These are phyloP conservation scores for Necrosyrtes monachus DNA, from an alignment of 2,797 vertebrate species.

Conservation along the genomic window DNA sequence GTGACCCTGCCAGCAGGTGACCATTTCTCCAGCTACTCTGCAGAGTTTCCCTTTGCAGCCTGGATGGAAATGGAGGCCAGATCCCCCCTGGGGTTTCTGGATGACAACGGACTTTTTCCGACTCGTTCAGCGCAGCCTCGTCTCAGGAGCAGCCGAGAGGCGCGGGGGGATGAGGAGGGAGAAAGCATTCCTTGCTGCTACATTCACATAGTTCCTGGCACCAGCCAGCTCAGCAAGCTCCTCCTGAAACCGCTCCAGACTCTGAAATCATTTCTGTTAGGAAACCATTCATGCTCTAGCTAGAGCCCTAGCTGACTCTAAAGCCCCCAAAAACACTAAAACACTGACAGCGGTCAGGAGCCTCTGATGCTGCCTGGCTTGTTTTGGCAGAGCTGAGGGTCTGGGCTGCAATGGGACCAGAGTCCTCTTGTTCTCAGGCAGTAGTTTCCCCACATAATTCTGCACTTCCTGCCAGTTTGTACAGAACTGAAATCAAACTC, in stretches of 20 bases:
- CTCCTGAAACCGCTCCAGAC: conserved; percentile 57
- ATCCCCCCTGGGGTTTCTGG: neutral
- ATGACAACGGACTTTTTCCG: neutral
- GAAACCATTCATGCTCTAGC: conserved; percentile 51
- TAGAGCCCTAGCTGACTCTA: conserved; percentile 13
- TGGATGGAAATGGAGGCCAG: neutral
- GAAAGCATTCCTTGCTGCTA: conserved; percentile 58
- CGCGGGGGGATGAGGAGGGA: neutral
- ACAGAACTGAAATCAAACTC: neutral
- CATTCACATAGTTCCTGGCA: conserved; percentile 53
- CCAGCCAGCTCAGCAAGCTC: conserved; percentile 21
- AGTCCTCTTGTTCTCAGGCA: neutral
- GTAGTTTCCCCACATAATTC: neutral
- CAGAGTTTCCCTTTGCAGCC: neutral
- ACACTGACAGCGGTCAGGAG: neutral
- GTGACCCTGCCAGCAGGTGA: neutral
- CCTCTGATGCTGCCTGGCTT: neutral
- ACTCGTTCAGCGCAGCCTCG: neutral
- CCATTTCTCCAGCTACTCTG: neutral
- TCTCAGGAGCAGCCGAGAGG: neutral
- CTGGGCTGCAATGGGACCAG: neutral
- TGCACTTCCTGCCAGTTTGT: neutral
- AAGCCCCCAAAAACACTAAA: neutral
- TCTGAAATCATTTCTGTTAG: conserved; percentile 54
- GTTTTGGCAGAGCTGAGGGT: neutral